These are phyloP conservation scores for Oncorhynchus clarkii DNA, from an alignment of 2,113 vertebrate species.

Conservation along the genomic window DNA sequence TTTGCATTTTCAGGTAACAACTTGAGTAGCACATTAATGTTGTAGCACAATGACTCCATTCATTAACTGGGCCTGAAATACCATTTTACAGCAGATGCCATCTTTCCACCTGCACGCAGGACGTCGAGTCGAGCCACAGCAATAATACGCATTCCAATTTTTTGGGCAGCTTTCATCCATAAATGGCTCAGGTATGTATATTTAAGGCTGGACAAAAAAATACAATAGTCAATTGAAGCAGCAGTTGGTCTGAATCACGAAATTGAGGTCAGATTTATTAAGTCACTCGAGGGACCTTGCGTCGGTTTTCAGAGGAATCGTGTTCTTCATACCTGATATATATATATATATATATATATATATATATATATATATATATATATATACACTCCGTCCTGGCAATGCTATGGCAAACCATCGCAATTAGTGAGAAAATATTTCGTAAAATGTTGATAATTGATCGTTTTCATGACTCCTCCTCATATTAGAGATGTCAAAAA, in stretches of 20 bases:
- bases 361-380: too few relatives aligned
- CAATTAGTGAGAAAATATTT: conserved; percentile 29
- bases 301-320: conserved; percentile 49
- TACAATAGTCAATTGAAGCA: conserved; percentile 53
- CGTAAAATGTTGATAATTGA: conserved; percentile 35
- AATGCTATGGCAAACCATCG: not conserved
- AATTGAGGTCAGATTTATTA: conserved; percentile 68
- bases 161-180: conserved; percentile 27
- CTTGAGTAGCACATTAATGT: conserved; percentile 53
- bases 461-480: conserved; percentile 14
- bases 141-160: too few relatives aligned
- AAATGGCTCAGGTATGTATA: conserved; percentile 48
- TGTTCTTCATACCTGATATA: conserved; percentile 11
- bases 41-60: conserved; percentile 67
- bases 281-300: conserved; percentile 35
- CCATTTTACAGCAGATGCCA: conserved; percentile 60
- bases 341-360: not conserved
- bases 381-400: conserved; percentile 33
- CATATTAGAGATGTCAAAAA: conserved; percentile 51
- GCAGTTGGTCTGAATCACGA: conserved; percentile 23
- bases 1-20: conserved; percentile 67
- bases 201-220: conserved; percentile 36
- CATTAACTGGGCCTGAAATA: conserved; percentile 51
- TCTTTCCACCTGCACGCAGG: conserved; percentile 38
- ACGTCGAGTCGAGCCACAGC: conserved; percentile 6